These are phyloP conservation scores for Drosophila subsilvestris DNA, from an alignment of 2,888 invertebrate genomes.

Conservation along the genomic window DNA sequence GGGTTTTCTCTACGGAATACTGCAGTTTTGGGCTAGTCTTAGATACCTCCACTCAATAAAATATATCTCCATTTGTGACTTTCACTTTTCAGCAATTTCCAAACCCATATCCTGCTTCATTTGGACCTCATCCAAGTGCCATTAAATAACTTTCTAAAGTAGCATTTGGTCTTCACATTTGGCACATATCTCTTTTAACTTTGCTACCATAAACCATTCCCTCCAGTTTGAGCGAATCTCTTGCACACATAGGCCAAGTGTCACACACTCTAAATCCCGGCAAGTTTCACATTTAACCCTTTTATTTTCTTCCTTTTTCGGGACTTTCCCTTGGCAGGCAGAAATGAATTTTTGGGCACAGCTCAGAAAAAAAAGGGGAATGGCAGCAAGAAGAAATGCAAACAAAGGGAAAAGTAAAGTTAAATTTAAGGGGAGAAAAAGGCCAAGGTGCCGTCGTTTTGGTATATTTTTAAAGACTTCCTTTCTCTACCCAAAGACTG, in stretches of 20 bases:
- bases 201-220: constrained; percentile 16
- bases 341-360: constrained; percentile 40
- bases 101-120: neutral
- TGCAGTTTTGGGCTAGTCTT: neutral
- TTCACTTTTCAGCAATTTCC: neutral
- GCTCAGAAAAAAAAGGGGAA: constrained; percentile 3
- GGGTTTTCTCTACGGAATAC: neutral
- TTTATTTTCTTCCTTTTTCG: constrained; percentile 36
- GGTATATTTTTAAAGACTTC: constrained; percentile 58
- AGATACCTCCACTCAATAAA: neutral
- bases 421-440: constrained; percentile 1
- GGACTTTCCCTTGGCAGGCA: constrained; percentile 38
- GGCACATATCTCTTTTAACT: constrained; percentile 22
- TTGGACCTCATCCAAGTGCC: constrained; percentile 6
- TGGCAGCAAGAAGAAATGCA: constrained; percentile 10
- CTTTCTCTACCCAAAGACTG: constrained; percentile 31
- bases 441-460: constrained; percentile 13
- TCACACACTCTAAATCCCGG: constrained; percentile 26
- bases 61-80: neutral
- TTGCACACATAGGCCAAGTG: constrained; percentile 33
- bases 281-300: constrained; percentile 44
- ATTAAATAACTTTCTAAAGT: constrained; percentile 25
- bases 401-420: constrained; percentile 44
- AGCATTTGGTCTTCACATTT: constrained; percentile 8
- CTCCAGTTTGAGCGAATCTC: constrained; percentile 12